Evolutionary conservation across 2,888 invertebrate species (phyloP), one percentile per base, ranked within the genome.

Genomic region (Uropetala carovei): DNA sequence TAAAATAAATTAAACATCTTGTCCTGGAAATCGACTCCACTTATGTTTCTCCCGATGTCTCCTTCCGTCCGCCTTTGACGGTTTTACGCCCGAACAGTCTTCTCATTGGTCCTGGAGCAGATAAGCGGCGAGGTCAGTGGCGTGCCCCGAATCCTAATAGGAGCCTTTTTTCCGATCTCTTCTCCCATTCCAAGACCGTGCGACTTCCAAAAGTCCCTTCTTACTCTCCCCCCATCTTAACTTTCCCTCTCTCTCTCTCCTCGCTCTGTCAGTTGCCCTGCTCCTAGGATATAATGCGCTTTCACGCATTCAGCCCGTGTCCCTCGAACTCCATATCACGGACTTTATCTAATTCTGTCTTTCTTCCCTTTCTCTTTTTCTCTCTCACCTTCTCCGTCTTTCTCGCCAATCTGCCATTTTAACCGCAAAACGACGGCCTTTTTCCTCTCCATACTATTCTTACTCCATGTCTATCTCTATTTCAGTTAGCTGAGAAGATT

Each of bases 81-180:
- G 22, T 22, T 68, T 68, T 68, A 22, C 68, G 22, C 75, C 27
- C 75, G 22, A 75, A 75, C 75, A 75, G 22, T 75, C 75, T 75
- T 75, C 75, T 22, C 75, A 27, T 75, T 75, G 75, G 75, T 27
- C 27, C 22, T 27, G 75, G 22, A 75, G 75, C 75, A 27, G 22
- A 75, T 75, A 75, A 75, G 75, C 75, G 75, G 27, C 22, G 75
- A 13, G 75, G 75, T 75, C 75, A 75, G 13, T 75, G 22, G 75
- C 27, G 75, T 75, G 75, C 22, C 27, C 22, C 27, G 75, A 75
- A 75, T 75, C 75, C 9, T 27, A 75, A 75, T 75, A 22, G 22
- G 13, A 75, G 43, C 43, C 75, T 75, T 27, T 75, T 75, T 27
- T 27, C 75, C 75, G 22, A 68, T 68, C 68, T n/a, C 68, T 68